Evolutionary conservation across 2,888 invertebrate species (phyloP).

Genomic region (Melinopterus prodromus): DNA sequence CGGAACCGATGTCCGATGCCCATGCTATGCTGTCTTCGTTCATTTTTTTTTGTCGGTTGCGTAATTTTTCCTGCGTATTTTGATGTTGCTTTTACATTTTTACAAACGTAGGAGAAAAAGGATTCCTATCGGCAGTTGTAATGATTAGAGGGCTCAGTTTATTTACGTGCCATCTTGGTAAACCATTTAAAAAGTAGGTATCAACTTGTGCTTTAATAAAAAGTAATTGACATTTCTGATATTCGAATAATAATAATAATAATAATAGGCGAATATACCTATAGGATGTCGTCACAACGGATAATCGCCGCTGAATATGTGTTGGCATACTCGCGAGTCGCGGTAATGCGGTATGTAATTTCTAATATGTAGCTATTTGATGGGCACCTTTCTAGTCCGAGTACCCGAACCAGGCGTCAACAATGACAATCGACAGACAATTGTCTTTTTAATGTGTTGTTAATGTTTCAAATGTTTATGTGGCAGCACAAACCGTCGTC

Average conservation of each 20-base stretch:
- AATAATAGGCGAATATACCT: too few species aligned
- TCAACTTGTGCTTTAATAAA: background rate
- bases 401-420: background rate
- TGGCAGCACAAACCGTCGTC: too few species aligned
- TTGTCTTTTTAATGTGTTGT: too few species aligned
- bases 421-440: background rate
- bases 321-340: too few species aligned
- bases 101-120: background rate
- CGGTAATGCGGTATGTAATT: background rate
- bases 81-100: background rate
- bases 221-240: background rate
- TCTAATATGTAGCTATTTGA: background rate
- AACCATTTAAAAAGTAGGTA: too few species aligned
- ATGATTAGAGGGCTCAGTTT: too few species aligned
- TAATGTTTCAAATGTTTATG: too few species aligned
- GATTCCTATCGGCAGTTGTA: too few species aligned
- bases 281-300: background rate
- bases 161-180: too few species aligned
- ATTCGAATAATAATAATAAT: background rate
- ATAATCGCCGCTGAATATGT: background rate
- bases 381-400: background rate
- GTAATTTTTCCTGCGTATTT: background rate
- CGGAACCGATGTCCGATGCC: background rate
- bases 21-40: too few species aligned
- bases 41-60: too few species aligned